Conservation (phyloP, 2,797 vertebrate genomes). For the Cynopterus sphinx region DNA sequence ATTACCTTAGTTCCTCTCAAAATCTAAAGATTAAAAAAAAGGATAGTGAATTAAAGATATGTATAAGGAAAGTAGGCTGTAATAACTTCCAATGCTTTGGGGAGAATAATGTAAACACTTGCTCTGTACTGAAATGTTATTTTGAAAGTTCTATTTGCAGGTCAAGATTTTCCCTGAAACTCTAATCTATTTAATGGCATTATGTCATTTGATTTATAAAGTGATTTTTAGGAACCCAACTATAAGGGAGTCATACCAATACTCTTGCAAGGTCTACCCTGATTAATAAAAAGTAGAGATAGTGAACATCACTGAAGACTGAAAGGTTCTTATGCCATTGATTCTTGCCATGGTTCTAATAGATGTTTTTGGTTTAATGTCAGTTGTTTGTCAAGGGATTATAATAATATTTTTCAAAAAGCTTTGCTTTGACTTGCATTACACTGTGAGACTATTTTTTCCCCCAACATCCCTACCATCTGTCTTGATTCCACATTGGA, state of each 20-base stretch:
- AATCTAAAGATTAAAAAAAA: constrained; percentile 22
- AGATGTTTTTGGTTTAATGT: constrained; percentile 73
- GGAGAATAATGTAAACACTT: constrained; percentile 21
- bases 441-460: constrained; percentile 75
- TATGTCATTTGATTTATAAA: background rate
- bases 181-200: background rate
- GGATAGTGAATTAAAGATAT: background rate
- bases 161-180: background rate
- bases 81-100: background rate
- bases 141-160: constrained; percentile 26
- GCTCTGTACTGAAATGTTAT: background rate
- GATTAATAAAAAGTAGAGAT: constrained; percentile 2
- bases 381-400: constrained; percentile 82
- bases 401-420: constrained; percentile 82
- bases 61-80: background rate
- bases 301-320: background rate
- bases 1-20: background rate
- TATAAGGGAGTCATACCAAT: background rate
- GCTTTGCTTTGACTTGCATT: constrained; percentile 80
- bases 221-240: background rate
- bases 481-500: constrained; percentile 83
- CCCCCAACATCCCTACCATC: constrained; percentile 81
- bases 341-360: constrained; percentile 48
- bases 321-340: background rate
- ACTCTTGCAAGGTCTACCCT: background rate